Evolutionary conservation across 1,140 invertebrate genomes (phyloP), one percentile per base, ranked within the genome.

Genomic region (Ylistrum balloti): DNA sequence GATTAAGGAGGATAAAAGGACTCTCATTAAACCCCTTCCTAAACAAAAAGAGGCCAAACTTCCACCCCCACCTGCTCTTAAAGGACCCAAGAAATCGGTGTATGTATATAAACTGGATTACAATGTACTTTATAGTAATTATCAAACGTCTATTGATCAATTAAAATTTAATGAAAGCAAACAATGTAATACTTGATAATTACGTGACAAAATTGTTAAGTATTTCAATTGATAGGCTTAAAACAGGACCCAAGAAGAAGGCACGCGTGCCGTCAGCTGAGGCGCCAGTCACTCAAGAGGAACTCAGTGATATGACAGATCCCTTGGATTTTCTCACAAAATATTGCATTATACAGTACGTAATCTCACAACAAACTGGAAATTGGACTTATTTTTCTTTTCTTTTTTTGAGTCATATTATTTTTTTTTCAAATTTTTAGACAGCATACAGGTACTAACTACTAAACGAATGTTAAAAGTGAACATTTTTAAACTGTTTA

Each of bases 281-380:
- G 88, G 95, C 95, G 7, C 95, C 94, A 10, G 94, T 95, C 0
- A 93, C 93, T 15, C 33, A 90, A 33, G 93, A 94, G 22, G 93
- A 95, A 85, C 85, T 95, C 13, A 91, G 91, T 28, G 91, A 95
- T 34, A 93, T 95, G 74, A 92, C 90, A 7, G 94, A 96, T 85
- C 95, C 95, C 28, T 90, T 96, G 17, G 95, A 96, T 90, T 95
- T 95, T 89, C 93, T 96, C n/a, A 95, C 95, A 56, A 96, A 95
- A 93, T 96, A 95, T 93, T 96, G 95, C 91, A 96, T 96, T 85
- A 95, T 96, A 48, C 95, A 95, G 95, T 96, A 91, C 92, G 95
- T 89, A 0, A 33, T 92, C 32, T 45, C 1, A 1, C 41, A 13
- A 1, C 17, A 45, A 38, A 17, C 9, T 1, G 1, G 20, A 13